phyloP scores from a whole-genome alignment of 2,797 vertebrate species.

The Diceros bicornis region DNA sequence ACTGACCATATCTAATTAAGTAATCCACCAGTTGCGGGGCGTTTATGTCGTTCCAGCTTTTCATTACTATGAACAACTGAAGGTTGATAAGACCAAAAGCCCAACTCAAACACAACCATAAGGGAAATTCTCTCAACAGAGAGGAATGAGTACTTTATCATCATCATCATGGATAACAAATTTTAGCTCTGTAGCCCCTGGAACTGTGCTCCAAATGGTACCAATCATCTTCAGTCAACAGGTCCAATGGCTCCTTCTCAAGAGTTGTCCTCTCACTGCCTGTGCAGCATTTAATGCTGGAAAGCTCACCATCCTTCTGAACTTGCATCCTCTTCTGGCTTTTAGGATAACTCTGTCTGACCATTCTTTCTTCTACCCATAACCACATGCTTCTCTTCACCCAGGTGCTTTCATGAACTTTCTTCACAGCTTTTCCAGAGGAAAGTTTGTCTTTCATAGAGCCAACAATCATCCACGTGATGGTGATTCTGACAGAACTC shows the following conservation, averaged over 20 bases:
- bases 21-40: too few species aligned
- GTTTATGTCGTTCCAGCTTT: background rate
- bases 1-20: background rate
- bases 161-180: background rate
- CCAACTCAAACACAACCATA: background rate
- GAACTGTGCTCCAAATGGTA: too few species aligned
- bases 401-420: background rate
- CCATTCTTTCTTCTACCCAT: background rate
- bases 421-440: background rate
- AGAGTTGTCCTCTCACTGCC: fast-evolving
- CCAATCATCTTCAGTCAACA: background rate
- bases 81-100: background rate
- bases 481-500: background rate
- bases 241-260: background rate
- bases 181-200: too few species aligned
- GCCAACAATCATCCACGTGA: background rate
- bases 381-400: too few species aligned
- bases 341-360: background rate
- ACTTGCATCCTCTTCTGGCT: background rate
- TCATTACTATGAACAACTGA: background rate
- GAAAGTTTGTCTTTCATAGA: background rate
- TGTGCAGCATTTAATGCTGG: fast-evolving
- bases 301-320: background rate
- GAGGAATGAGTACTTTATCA: background rate
- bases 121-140: background rate